Evolutionary conservation across 2,113 vertebrate species (phyloP).

Genomic region (Alethe castanea): DNA sequence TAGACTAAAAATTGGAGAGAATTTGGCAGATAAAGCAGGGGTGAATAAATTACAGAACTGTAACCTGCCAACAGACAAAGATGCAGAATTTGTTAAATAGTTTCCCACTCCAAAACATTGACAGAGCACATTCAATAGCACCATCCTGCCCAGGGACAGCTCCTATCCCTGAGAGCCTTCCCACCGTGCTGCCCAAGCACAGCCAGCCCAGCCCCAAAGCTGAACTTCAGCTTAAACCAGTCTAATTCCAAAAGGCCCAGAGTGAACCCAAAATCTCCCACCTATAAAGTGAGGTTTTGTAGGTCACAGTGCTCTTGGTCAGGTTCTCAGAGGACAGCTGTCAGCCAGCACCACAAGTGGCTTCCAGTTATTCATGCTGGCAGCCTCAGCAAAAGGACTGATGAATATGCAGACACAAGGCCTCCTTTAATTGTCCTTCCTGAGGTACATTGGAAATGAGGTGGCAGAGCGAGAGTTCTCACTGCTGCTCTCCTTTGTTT

Average conservation of each 20-base stretch:
- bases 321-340: neutral
- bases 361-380: neutral
- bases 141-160: neutral
- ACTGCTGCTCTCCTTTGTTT: neutral
- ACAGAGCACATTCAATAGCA: neutral
- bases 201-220: neutral
- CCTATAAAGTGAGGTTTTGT: neutral
- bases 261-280: neutral
- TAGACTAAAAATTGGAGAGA: slow-evolving; percentile 19
- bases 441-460: neutral
- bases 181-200: neutral
- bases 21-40: slow-evolving; percentile 33
- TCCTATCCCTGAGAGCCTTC: neutral
- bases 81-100: neutral
- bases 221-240: neutral
- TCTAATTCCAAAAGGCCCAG: neutral
- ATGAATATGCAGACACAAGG: neutral
- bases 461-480: neutral
- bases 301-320: neutral
- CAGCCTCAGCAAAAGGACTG: neutral
- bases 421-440: neutral
- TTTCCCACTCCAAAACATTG: neutral
- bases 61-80: slow-evolving; percentile 7
- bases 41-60: slow-evolving; percentile 20
- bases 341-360: neutral